These are phyloP conservation scores for Leuciscus waleckii DNA, from an alignment of 2,797 vertebrate genomes.

Conservation along the genomic window DNA sequence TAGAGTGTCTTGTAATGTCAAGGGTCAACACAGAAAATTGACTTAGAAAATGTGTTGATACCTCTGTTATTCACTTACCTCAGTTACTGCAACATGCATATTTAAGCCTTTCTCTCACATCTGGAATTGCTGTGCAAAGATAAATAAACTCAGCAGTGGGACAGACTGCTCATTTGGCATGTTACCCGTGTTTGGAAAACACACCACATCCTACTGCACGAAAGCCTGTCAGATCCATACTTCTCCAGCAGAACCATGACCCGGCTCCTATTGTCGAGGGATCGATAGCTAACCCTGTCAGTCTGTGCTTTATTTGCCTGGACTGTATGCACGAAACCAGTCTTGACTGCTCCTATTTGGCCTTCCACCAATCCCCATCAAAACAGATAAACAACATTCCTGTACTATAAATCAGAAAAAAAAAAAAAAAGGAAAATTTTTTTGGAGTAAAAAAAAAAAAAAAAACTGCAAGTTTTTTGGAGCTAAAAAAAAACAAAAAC, in stretches of 20 bases:
- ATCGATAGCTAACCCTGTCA: constrained; percentile 52
- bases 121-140: constrained; percentile 37
- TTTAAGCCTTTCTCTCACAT: neutral
- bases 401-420: neutral
- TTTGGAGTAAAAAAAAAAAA: too few relatives aligned
- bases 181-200: constrained; percentile 32
- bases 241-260: constrained; percentile 61
- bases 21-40: neutral
- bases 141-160: constrained; percentile 24
- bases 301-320: constrained; percentile 56
- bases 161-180: constrained; percentile 40
- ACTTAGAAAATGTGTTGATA: neutral
- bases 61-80: neutral
- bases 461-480: neutral
- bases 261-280: constrained; percentile 13
- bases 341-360: constrained; percentile 48
- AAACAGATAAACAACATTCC: constrained; percentile 44
- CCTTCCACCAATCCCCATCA: constrained; percentile 58
- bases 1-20: neutral
- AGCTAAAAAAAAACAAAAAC: neutral
- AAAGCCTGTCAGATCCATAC: constrained; percentile 56
- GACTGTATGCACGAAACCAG: constrained; percentile 58
- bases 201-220: constrained; percentile 27
- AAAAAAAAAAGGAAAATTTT: neutral
- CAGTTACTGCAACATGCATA: neutral